A percentile compares a stretch with the other conserved stretches of the same genome.
Evolutionary conservation across 2,888 invertebrate genomes (phyloP).

Genomic region (Cryptocheilus praepositus): DNA sequence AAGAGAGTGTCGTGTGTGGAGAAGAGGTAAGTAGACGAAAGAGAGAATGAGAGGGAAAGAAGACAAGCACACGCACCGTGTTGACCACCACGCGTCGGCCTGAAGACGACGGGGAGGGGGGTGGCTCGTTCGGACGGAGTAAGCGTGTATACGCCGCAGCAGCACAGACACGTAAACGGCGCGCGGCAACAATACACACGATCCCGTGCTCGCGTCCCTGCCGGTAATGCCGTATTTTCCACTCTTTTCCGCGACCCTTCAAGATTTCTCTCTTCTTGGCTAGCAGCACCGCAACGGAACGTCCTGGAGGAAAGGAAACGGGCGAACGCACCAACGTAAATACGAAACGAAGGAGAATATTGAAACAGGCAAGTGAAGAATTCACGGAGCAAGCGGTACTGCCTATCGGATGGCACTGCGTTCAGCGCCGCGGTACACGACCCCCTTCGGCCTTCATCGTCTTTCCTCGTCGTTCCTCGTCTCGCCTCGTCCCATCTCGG

Average conservation of each 20-base stretch:
- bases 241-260: conserved; percentile 3
- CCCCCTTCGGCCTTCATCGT: conserved; percentile 58
- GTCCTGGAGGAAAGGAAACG: neutral
- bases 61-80: conserved; percentile 58
- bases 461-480: conserved; percentile 58
- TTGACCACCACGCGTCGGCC: conserved; percentile 59
- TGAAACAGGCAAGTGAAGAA: conserved; percentile 25
- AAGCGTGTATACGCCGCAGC: conserved; percentile 30
- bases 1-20: neutral
- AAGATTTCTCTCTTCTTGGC: no score
- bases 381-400: conserved; percentile 66
- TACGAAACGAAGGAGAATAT: neutral
- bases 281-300: neutral
- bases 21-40: neutral
- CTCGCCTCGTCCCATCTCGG: conserved; percentile 56
- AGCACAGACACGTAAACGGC: conserved; percentile 46
- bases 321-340: no score
- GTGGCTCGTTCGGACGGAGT: conserved; percentile 53
- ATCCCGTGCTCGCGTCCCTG: conserved; percentile 12
- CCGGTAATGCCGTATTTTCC: conserved; percentile 14
- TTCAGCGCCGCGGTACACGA: conserved; percentile 65
- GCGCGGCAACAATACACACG: conserved; percentile 42
- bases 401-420: conserved; percentile 69
- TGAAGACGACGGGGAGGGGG: conserved; percentile 46
- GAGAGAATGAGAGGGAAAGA: conserved; percentile 32